Evolutionary conservation across 2,888 invertebrate species (phyloP).

Genomic region (Cacoxenus indagator): DNA sequence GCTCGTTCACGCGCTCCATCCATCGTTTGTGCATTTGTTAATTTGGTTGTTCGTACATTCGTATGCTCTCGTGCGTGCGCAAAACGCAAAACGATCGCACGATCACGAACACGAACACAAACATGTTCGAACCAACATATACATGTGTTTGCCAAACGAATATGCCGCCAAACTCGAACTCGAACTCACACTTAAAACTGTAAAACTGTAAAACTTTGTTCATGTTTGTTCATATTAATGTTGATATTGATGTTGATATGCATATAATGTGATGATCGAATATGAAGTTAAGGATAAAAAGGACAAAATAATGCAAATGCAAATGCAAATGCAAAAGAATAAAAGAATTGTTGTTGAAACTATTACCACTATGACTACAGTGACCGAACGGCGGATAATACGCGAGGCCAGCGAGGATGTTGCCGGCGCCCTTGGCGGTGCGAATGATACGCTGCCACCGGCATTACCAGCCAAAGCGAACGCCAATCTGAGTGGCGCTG

Average conservation of each 20-base stretch:
- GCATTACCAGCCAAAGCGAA: conserved; percentile 31
- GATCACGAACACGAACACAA: no score
- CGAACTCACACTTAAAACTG: not conserved
- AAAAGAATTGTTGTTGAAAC: conserved; percentile 75
- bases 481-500: conserved; percentile 32
- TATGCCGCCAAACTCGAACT: no score
- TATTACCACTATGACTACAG: conserved; percentile 77
- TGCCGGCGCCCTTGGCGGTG: conserved; percentile 29
- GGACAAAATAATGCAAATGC: conserved; percentile 35
- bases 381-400: conserved; percentile 76
- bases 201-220: not conserved
- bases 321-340: conserved; percentile 61
- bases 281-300: conserved; percentile 50
- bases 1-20: no score
- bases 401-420: conserved; percentile 67
- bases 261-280: conserved; percentile 17
- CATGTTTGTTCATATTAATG: not conserved
- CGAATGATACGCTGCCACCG: conserved; percentile 30
- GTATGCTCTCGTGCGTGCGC: no score
- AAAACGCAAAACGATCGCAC: no score
- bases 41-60: no score
- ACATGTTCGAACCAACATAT: no score
- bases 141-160: no score
- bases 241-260: conserved; percentile 5
- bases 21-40: conserved; percentile 24